Evolutionary conservation across 2,797 vertebrate species (phyloP).

Genomic region (Bufotes viridis): DNA sequence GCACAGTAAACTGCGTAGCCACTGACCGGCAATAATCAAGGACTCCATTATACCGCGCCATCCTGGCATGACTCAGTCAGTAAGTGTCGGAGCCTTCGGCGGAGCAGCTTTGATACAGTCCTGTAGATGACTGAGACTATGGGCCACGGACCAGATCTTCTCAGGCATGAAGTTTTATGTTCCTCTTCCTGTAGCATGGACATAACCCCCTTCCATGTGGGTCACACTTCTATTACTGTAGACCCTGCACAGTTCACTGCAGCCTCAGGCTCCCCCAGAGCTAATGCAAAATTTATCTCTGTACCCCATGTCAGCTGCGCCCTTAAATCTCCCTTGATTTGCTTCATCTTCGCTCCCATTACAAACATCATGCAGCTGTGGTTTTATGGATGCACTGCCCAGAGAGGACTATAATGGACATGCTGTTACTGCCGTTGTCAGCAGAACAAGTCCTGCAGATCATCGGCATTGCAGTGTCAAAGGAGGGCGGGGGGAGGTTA

Average conservation of each 20-base stretch:
- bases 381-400: conserved; percentile 27
- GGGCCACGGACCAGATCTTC: not conserved
- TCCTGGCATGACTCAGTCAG: not conserved
- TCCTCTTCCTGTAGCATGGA: not conserved
- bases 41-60: not conserved
- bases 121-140: not conserved
- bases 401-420: not conserved
- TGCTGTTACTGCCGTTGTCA: not conserved
- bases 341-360: conserved; percentile 2
- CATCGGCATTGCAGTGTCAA: not conserved
- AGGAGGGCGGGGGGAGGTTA: no score
- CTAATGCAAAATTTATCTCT: conserved; percentile 31
- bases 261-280: not conserved
- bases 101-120: not conserved
- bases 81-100: not conserved
- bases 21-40: no score
- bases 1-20: not conserved
- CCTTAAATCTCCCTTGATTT: conserved; percentile 16
- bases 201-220: not conserved
- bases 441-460: not conserved
- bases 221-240: not conserved
- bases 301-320: conserved; percentile 9
- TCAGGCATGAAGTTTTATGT: not conserved
- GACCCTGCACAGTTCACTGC: conserved; percentile 1
- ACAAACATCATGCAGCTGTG: conserved; percentile 33